Evolutionary conservation across 2,113 vertebrate species (phyloP).

Genomic region (Oxyruncus cristatus): DNA sequence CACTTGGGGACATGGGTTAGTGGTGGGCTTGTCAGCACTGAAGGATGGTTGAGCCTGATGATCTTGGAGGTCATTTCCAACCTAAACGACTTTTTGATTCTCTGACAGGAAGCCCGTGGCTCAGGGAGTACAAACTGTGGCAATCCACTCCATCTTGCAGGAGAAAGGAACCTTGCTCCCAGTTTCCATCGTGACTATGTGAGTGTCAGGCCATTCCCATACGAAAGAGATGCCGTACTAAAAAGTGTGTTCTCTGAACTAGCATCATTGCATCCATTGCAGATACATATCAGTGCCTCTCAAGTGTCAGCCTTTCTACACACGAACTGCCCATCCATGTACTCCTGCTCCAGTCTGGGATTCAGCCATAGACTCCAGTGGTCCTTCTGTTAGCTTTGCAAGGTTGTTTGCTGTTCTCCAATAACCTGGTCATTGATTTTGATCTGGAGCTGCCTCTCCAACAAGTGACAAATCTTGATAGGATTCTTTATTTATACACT

Average conservation of each 20-base stretch:
- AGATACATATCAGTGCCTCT: background rate
- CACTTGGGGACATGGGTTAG: background rate
- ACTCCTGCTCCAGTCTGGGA: background rate
- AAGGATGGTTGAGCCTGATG: rapidly evolving
- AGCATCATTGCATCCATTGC: background rate
- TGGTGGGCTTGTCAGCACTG: background rate
- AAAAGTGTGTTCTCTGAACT: background rate
- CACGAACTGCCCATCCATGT: rapidly evolving
- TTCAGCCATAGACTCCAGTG: background rate
- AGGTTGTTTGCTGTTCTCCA: background rate
- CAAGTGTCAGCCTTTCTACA: background rate
- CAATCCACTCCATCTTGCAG: background rate
- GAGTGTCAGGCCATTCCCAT: background rate
- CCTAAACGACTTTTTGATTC: background rate
- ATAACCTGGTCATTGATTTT: background rate
- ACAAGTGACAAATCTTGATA: background rate
- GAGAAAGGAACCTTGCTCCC: background rate
- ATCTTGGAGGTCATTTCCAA: background rate
- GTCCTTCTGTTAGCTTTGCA: background rate
- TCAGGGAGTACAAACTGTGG: background rate
- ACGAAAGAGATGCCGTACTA: background rate
- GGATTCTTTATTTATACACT: background rate
- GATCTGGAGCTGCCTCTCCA: background rate
- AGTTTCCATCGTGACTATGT: rapidly evolving
- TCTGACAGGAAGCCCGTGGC: background rate